These are phyloP conservation scores for Neoscelio sp. DNA, from an alignment of 2,888 invertebrate species.

Conservation along the genomic window DNA sequence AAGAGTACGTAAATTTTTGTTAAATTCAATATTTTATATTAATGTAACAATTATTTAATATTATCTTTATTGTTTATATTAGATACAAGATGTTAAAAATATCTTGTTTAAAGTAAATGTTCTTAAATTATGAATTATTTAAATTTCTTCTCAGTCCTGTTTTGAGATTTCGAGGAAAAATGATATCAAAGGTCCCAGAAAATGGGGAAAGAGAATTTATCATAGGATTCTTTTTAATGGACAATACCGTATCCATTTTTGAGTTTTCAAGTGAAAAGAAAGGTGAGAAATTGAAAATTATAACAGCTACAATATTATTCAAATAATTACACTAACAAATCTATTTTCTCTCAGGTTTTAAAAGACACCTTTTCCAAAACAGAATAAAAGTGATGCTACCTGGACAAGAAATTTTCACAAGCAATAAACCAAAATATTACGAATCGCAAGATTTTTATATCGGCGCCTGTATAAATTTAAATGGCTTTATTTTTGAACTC, in stretches of 20 bases:
- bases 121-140: too few species aligned
- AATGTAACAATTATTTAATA: too few species aligned
- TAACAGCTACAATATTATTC: neutral
- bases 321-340: slow-evolving; percentile 1
- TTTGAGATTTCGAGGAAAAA: slow-evolving; percentile 90
- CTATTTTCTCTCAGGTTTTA: slow-evolving; percentile 80
- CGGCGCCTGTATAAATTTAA: slow-evolving; percentile 91
- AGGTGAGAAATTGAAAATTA: slow-evolving; percentile 82
- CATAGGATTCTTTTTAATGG: slow-evolving; percentile 91
- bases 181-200: slow-evolving; percentile 89
- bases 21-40: slow-evolving; percentile 23
- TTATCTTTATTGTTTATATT: too few species aligned
- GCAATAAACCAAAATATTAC: slow-evolving; percentile 90
- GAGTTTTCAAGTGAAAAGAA: slow-evolving; percentile 91
- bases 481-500: slow-evolving; percentile 91
- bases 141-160: slow-evolving; percentile 89
- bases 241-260: slow-evolving; percentile 93
- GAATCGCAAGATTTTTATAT: slow-evolving; percentile 93
- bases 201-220: slow-evolving; percentile 90
- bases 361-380: slow-evolving; percentile 84
- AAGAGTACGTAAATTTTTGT: slow-evolving; percentile 88
- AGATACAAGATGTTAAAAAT: too few species aligned
- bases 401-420: slow-evolving; percentile 88
- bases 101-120: too few species aligned
- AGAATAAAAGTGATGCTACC: slow-evolving; percentile 90